Base-by-base conservation (phyloP, 2,797 vertebrate genomes). In the Enteromius paludinosus region DNA sequence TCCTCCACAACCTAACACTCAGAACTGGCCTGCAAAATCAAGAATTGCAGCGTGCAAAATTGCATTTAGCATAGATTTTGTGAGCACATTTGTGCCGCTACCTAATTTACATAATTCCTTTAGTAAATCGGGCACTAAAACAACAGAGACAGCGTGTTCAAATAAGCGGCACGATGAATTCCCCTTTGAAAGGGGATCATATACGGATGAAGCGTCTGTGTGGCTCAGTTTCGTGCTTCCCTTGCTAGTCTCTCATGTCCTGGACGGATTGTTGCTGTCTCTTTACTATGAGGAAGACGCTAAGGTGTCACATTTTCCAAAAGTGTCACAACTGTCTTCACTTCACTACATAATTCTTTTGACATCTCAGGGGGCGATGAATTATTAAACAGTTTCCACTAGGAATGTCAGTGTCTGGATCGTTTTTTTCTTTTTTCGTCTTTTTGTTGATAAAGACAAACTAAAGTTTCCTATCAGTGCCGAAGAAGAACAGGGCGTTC, bases 331-430 rank as follows among this genome's bases (percentile, higher is more conserved):
- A 43, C 38, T 30, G 10, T 71, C 75, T 61, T 68, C 41, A 65
- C 43, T 82, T 79, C 61, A 47, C 43, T 56, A 71, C 79, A 52
- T 75, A 52, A 84, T 78, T 83, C 47, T 84, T 82, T 71, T 87
- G 78, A 71, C 59, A 80, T 78, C 56, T 84, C 78, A 28, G 47
- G 28, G 70, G 54, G 52, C 12, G 56, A 86, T 87, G 75, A 86
- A 84, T 86, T 84, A 84, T 77, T 69, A 35, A 84, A 73, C 64
- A 73, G 70, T 38, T 70, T 86, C 41, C 25, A 25, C 45, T 33
- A 52, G 59, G 76, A 83, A 68, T 71, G 41, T 18, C 78, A 45
- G 54, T 70, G 35, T 43, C 35, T 66, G 11, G 20, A 82, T 82
- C 11, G 6, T 9, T 2, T 69, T 52, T 72, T 15, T 41, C 14